Evolutionary conservation across 2,113 vertebrate genomes (phyloP).

Genomic region (Ophiodon elongatus): DNA sequence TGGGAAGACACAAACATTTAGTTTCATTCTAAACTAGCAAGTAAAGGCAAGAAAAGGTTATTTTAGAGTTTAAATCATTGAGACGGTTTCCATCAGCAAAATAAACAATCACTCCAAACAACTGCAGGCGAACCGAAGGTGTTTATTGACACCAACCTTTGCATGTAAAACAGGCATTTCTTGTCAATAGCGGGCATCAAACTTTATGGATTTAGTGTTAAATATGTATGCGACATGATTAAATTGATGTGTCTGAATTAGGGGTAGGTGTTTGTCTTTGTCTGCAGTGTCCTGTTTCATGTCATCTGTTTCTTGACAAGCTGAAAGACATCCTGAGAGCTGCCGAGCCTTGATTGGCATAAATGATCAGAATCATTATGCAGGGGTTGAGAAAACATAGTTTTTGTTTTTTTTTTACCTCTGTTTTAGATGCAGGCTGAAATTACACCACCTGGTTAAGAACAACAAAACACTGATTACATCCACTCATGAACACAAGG

Average conservation of each 20-base stretch:
- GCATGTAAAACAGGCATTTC: neutral
- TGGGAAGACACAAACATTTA: neutral
- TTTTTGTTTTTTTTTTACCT: neutral
- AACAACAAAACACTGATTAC: constrained; percentile 26
- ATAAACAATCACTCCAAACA: neutral
- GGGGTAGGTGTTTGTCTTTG: neutral
- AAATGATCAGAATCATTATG: neutral
- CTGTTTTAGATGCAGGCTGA: neutral
- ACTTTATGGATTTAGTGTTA: neutral
- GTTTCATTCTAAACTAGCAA: neutral
- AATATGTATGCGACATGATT: neutral
- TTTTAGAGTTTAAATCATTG: neutral
- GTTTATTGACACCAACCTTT: neutral
- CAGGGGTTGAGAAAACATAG: neutral
- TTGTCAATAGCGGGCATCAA: neutral
- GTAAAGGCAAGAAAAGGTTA: neutral
- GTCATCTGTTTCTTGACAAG: neutral
- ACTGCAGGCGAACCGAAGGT: neutral
- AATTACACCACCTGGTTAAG: constrained; percentile 15
- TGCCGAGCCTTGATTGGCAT: neutral
- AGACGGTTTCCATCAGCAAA: neutral
- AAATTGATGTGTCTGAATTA: neutral
- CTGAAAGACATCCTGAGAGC: neutral
- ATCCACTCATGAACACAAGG: constrained; percentile 1
- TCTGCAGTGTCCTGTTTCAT: neutral